A percentile compares a stretch with the other conserved stretches of the same genome.
These are phyloP conservation scores for Drosophila melanogaster DNA, from an alignment of 1,140 invertebrate species.

Conservation along the genomic window Release_6_plus_ISO1_MT NT_037436.4:13879001-13879500, in stretches of 20 bases:
- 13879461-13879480: conserved; percentile 46
- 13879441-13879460: conserved; percentile 47
- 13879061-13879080: conserved; percentile 11
- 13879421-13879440: conserved; percentile 46
- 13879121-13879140: conserved; percentile 59
- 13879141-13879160: conserved; percentile 72
- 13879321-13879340: conserved; percentile 78
- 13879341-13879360: conserved; percentile 62
- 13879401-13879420: conserved; percentile 3
- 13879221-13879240: conserved; percentile 39
- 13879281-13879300: conserved; percentile 53
- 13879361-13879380: conserved; percentile 66
- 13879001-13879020: conserved; percentile 74
- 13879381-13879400: conserved; percentile 53
- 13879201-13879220: conserved; percentile 56
- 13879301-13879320: conserved; percentile 68
- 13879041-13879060: conserved; percentile 12
- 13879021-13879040: conserved; percentile 53
- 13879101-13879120: conserved; percentile 54
- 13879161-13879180: conserved; percentile 77
- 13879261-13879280: conserved; percentile 32
- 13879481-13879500: conserved; percentile 58
- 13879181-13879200: conserved; percentile 76
- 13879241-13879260: conserved; percentile 48
- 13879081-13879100: conserved; percentile 61